A percentile compares a stretch with the other conserved stretches of the same genome.
Evolutionary conservation across 2,888 invertebrate species (phyloP).

Genomic region (Norana najaformis): DNA sequence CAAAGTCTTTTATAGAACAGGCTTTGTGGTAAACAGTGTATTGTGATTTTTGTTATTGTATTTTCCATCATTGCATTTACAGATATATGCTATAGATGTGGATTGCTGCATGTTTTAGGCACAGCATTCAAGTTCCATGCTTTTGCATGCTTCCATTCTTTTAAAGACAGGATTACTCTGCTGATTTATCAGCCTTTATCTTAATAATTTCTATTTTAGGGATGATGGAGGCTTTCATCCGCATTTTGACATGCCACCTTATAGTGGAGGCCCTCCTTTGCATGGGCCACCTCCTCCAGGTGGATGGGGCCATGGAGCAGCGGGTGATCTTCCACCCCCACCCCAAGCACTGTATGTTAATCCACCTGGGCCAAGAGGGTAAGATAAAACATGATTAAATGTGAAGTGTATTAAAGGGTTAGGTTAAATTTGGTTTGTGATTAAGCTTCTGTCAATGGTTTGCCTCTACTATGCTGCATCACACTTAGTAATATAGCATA

Average conservation of each 20-base stretch:
- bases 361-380: slow-evolving; percentile 23
- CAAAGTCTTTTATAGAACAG: background rate
- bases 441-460: background rate
- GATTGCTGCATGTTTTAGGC: background rate
- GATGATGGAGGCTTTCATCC: slow-evolving; percentile 48
- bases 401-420: background rate
- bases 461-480: too few species aligned
- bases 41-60: background rate
- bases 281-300: slow-evolving; percentile 42
- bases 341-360: background rate
- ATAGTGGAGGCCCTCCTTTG: slow-evolving; percentile 45
- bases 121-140: background rate
- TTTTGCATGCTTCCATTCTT: background rate
- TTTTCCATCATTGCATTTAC: background rate
- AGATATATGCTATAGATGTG: background rate
- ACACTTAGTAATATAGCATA: too few species aligned
- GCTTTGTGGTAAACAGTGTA: background rate
- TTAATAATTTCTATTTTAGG: slow-evolving; percentile 41
- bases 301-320: slow-evolving; percentile 43
- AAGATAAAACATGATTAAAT: background rate
- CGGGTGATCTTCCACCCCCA: slow-evolving; percentile 30
- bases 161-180: too few species aligned
- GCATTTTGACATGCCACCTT: slow-evolving; percentile 49
- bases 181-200: background rate
- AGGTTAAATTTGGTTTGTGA: background rate